Percentiles rank a stretch among this genome's conserved stretches.
phyloP scores from a whole-genome alignment of 2,888 invertebrate genomes.

The Sminthurides aquaticus region DNA sequence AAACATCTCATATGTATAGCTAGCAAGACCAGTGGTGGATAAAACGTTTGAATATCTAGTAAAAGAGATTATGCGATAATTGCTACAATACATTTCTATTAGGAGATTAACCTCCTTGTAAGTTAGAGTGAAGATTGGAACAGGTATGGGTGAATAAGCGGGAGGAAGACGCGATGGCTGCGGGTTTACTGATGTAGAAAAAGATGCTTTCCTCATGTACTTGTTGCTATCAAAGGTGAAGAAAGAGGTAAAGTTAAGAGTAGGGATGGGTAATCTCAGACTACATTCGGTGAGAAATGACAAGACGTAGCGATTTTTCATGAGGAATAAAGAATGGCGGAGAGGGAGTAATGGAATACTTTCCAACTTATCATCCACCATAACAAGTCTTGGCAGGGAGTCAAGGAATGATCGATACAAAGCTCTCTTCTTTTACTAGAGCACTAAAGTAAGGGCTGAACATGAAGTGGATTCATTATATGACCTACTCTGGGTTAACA shows the following conservation, averaged over 20 bases:
- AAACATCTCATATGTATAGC: too few relatives aligned
- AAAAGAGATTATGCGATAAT: too few relatives aligned
- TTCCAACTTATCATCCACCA: conserved; percentile 19
- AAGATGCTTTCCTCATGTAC: too few relatives aligned
- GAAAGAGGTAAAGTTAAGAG: not conserved
- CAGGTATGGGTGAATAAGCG: too few relatives aligned
- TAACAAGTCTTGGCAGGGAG: conserved; percentile 17
- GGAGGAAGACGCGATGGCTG: too few relatives aligned
- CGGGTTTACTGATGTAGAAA: too few relatives aligned
- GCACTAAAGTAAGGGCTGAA: not conserved
- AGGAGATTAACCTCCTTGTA: too few relatives aligned
- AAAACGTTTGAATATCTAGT: too few relatives aligned
- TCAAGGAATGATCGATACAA: conserved; percentile 19
- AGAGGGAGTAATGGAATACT: conserved; percentile 13
- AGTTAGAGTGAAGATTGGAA: too few relatives aligned
- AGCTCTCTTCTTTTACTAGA: not conserved
- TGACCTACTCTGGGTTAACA: not conserved
- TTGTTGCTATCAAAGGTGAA: not conserved
- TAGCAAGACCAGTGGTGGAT: too few relatives aligned
- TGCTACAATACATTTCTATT: too few relatives aligned
- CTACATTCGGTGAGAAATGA: not conserved
- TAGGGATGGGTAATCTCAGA: too few relatives aligned
- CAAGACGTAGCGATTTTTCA: conserved; percentile 13
- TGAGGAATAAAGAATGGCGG: conserved; percentile 3
- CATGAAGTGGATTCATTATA: not conserved